Evolutionary conservation across 2,888 invertebrate species (phyloP).

Genomic region (Tridacna crocea): DNA sequence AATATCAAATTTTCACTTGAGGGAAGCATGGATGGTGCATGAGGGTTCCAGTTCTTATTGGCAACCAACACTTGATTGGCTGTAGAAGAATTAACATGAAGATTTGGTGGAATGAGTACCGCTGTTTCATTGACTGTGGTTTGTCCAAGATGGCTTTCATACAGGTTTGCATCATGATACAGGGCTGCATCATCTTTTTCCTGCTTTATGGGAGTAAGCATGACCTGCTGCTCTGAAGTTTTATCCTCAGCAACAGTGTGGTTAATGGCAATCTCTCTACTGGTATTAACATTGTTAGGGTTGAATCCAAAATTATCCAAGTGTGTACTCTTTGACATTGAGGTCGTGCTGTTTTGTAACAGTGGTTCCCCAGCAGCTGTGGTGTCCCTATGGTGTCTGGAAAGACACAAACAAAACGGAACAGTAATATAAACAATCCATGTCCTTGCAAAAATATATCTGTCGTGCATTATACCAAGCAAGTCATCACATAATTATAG

Average conservation of each 20-base stretch:
- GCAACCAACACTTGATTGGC: conserved; percentile 63
- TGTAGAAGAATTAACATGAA: conserved; percentile 54
- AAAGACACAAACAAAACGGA: neutral
- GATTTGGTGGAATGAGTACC: conserved; percentile 63
- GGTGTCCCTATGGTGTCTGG: conserved; percentile 16
- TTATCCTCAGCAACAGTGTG: conserved; percentile 88
- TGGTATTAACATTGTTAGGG: neutral
- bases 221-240: conserved; percentile 67
- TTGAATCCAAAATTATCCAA: conserved; percentile 40
- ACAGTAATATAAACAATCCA: no score
- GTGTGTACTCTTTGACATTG: conserved; percentile 9
- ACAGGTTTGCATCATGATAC: conserved; percentile 57
- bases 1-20: conserved; percentile 69
- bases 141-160: conserved; percentile 39
- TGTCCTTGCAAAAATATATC: no score
- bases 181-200: conserved; percentile 70
- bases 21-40: conserved; percentile 59
- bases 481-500: no score
- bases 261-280: conserved; percentile 90
- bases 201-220: conserved; percentile 79
- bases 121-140: conserved; percentile 52
- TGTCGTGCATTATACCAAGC: no score
- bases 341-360: neutral
- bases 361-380: neutral
- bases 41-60: conserved; percentile 59